Evolutionary conservation across 1,140 invertebrate species (phyloP).

Genomic region (Homalodisca vitripennis): DNA sequence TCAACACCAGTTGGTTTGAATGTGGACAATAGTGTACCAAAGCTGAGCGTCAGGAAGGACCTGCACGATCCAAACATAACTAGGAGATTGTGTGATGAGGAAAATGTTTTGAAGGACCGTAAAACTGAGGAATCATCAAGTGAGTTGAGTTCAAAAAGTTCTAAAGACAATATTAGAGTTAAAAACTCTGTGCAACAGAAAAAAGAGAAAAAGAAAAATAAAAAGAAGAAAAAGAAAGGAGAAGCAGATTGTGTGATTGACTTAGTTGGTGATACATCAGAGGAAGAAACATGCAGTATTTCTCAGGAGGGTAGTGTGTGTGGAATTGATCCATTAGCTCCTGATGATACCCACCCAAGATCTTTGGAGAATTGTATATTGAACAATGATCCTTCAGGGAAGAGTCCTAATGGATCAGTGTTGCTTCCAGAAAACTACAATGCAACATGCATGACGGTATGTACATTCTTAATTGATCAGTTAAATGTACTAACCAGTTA

Average conservation of each 20-base stretch:
- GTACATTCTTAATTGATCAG: neutral
- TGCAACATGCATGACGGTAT: slow-evolving; percentile 9
- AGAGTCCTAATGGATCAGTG: slow-evolving; percentile 5
- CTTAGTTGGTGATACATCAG: neutral
- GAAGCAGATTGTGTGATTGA: neutral
- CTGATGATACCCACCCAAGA: neutral
- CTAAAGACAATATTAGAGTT: neutral
- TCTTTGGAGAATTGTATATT: neutral
- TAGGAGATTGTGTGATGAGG: neutral
- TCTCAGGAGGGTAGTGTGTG: neutral
- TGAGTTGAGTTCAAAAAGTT: neutral
- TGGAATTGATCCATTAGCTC: neutral
- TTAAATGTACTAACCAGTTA: neutral
- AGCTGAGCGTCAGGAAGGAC: slow-evolving; percentile 16
- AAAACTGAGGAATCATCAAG: neutral
- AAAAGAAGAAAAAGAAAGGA: too few species aligned
- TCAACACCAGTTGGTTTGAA: neutral
- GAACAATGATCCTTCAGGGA: neutral
- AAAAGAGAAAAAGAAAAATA: slow-evolving; percentile 10
- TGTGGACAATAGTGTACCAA: neutral
- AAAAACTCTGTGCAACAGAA: neutral
- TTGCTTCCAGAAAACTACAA: neutral
- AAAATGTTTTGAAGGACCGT: neutral
- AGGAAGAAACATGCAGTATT: neutral
- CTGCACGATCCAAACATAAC: neutral